Evolutionary conservation across 1,140 invertebrate species (phyloP), one percentile per base, ranked within the genome.

Genomic region (Drosophila trapezifrons): DNA sequence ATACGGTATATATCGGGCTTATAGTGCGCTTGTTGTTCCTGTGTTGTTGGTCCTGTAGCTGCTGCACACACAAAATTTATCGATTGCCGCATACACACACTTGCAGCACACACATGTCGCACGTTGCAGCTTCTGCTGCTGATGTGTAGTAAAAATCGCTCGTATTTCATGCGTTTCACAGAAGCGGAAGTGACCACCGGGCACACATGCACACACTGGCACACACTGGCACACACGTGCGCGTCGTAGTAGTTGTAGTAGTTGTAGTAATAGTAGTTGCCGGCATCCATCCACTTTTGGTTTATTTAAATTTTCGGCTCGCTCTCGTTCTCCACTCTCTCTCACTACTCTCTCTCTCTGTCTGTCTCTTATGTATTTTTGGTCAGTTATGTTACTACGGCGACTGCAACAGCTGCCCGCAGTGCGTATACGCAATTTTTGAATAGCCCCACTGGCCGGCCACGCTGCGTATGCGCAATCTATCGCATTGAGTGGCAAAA

Each of bases 121-220:
- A 74, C 63, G 72, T 51, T 55, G 57, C 67, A 49, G 80, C 63
- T 72, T 63, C 77, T 80, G 81, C 40, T 77, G 81, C 74, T 85
- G 82, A 72, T 86, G 83, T 83, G 83, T 86, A 87, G 82, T 86
- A 86, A 86, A 86, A 86, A 87, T 83, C 72, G 60, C 76, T 87
- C 79, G 83, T 87, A 87, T 87, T 89, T 87, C 83, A 87, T 83
- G 84, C 83, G 74, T 77, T 77, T 56, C 66, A 63, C 75, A 77
- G 51, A 54, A 6, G 32, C 75, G 84, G 83, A 87, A 87, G 80
- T 87, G 84, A 89, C 84, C 84, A 80, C 35, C 43, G 49, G 46
- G 46, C 59, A 47, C 46, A 56, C 32, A 32, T 13, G 25, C 63
- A 64, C 29, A n/a, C n/a, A n/a, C n/a, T n/a, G n/a, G 62, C 58